phyloP scores from a whole-genome alignment of 1,140 invertebrate species.

The Lordiphosa mommai region DNA sequence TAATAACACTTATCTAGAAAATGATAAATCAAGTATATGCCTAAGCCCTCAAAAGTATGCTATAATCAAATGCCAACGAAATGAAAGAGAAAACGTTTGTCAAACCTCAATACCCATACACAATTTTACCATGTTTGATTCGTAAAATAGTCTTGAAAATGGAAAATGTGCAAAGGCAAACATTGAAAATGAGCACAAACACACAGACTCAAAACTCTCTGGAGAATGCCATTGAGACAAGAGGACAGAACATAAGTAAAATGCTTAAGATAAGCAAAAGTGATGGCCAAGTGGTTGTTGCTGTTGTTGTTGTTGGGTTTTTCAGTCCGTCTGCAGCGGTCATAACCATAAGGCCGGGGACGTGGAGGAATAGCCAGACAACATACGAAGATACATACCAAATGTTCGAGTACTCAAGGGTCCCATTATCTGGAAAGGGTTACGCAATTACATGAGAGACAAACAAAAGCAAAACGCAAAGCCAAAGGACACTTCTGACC shows the following conservation, averaged over 20 bases:
- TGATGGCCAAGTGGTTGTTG: conserved; percentile 45
- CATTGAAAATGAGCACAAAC: conserved; percentile 30
- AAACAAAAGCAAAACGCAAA: conserved; percentile 43
- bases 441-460: conserved; percentile 70
- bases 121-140: neutral
- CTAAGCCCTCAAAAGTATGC: no score
- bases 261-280: conserved; percentile 76
- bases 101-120: neutral
- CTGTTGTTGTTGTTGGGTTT: conserved; percentile 3
- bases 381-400: conserved; percentile 13
- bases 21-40: no score
- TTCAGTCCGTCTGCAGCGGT: conserved; percentile 19
- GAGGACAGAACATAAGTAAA: conserved; percentile 65
- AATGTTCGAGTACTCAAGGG: conserved; percentile 67
- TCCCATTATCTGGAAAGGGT: conserved; percentile 76
- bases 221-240: conserved; percentile 27
- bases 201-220: conserved; percentile 12
- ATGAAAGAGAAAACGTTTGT: neutral
- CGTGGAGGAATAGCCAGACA: conserved; percentile 1
- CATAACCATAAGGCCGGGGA: conserved; percentile 56
- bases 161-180: conserved; percentile 59
- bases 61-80: no score
- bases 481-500: conserved; percentile 57
- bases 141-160: conserved; percentile 36
- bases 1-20: no score